A percentile compares a stretch with the other conserved stretches of the same genome.
phyloP scores from a whole-genome alignment of 2,888 invertebrate genomes.

The Alloplasta piceator region DNA sequence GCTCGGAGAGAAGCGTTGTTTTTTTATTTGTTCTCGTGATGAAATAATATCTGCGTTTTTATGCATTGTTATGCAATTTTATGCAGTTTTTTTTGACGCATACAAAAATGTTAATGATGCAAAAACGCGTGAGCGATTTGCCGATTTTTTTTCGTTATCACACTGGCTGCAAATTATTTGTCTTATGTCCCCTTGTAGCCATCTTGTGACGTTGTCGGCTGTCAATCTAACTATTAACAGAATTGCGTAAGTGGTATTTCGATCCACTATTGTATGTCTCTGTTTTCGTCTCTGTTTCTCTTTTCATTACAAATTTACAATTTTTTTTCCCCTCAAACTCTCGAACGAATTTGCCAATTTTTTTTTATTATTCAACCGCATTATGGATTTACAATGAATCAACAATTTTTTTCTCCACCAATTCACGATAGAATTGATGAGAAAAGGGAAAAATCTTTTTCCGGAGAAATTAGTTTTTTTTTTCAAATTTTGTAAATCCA shows the following conservation, averaged over 20 bases:
- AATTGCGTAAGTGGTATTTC: constrained; percentile 92
- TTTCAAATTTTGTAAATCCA: constrained; percentile 63
- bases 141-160: constrained; percentile 59
- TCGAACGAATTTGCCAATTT: constrained; percentile 33
- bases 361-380: constrained; percentile 64
- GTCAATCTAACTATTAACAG: constrained; percentile 96
- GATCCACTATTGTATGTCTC: constrained; percentile 80
- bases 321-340: constrained; percentile 24
- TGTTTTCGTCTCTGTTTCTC: constrained; percentile 32
- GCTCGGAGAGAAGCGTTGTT: constrained; percentile 32
- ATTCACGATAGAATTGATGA: neutral
- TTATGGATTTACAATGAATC: constrained; percentile 76
- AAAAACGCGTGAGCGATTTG: neutral
- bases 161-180: constrained; percentile 76
- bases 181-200: constrained; percentile 87
- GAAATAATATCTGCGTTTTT: too few species aligned
- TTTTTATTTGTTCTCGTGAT: neutral
- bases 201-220: constrained; percentile 96
- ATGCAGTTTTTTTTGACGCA: neutral
- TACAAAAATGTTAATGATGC: neutral
- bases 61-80: too few species aligned
- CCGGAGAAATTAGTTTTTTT: constrained; percentile 31
- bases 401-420: constrained; percentile 28
- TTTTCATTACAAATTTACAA: constrained; percentile 73
- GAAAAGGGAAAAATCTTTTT: constrained; percentile 1